These are phyloP conservation scores for Ptychodera flava DNA, from an alignment of 35 echinoderm and acorn worm genomes.

Conservation along the genomic window DNA sequence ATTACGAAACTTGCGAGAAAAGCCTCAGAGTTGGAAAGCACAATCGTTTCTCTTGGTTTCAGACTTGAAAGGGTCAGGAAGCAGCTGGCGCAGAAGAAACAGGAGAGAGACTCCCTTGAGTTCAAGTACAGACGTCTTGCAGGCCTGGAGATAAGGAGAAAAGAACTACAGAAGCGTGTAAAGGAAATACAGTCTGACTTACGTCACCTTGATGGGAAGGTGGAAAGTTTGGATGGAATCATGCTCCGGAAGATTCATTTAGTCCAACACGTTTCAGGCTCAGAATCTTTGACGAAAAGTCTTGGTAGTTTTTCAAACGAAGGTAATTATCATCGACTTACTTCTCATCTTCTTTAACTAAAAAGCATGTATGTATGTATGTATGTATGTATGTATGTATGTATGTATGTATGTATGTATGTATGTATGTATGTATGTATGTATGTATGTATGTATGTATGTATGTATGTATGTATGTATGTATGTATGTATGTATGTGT, in stretches of 20 bases:
- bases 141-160: background rate
- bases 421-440: constrained; percentile 2
- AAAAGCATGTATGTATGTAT: background rate
- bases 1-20: background rate
- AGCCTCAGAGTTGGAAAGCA: background rate
- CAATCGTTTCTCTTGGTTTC: background rate
- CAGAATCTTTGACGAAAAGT: background rate
- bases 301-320: background rate
- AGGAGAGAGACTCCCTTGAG: background rate
- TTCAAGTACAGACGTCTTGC: background rate
- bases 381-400: constrained; percentile 2
- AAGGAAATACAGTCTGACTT: background rate
- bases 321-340: no score
- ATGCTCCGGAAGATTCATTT: background rate
- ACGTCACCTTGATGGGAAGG: background rate
- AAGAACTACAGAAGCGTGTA: background rate
- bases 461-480: constrained; percentile 2
- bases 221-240: background rate
- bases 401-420: constrained; percentile 2
- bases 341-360: no score
- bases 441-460: constrained; percentile 2
- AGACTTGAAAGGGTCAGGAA: background rate
- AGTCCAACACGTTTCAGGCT: background rate
- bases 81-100: background rate
- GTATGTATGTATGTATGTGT: background rate